phyloP scores from a whole-genome alignment of 2,113 vertebrate genomes.

The Leuciscus idus region DNA sequence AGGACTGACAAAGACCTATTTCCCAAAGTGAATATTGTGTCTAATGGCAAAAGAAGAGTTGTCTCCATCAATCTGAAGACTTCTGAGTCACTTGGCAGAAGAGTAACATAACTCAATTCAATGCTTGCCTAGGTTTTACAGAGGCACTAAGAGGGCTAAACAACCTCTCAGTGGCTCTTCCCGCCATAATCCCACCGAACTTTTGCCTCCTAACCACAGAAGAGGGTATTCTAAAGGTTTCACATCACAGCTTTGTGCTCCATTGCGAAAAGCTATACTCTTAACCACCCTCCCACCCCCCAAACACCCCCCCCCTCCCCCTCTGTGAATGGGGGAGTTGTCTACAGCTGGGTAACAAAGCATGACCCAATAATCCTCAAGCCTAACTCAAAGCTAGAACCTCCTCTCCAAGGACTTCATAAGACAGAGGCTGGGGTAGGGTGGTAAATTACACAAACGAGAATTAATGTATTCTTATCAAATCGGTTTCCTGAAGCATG shows the following conservation, averaged over 20 bases:
- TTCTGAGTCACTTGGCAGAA: constrained; percentile 1
- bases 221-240: constrained; percentile 46
- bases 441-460: constrained; percentile 61
- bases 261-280: constrained; percentile 42
- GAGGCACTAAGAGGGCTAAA: constrained; percentile 5
- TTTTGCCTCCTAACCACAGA: constrained; percentile 43
- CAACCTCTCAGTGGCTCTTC: constrained; percentile 44
- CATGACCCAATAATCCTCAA: constrained; percentile 82
- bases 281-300: constrained; percentile 48
- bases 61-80: neutral
- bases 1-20: neutral
- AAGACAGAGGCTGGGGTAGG: constrained; percentile 56
- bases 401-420: constrained; percentile 75
- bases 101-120: constrained; percentile 13
- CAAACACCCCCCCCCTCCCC: constrained; percentile 48
- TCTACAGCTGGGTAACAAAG: constrained; percentile 83
- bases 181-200: constrained; percentile 41
- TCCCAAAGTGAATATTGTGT: neutral
- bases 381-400: constrained; percentile 75
- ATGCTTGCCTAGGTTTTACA: constrained; percentile 10
- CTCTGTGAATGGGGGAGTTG: constrained; percentile 71
- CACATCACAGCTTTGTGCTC: constrained; percentile 66
- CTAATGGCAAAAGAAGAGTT: neutral
- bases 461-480: constrained; percentile 79
- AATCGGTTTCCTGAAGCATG: constrained; percentile 56